A percentile compares a stretch with the other conserved stretches of the same genome.
phyloP scores from a whole-genome alignment of 1,140 invertebrate species.

The Neodiprion virginianus region DNA sequence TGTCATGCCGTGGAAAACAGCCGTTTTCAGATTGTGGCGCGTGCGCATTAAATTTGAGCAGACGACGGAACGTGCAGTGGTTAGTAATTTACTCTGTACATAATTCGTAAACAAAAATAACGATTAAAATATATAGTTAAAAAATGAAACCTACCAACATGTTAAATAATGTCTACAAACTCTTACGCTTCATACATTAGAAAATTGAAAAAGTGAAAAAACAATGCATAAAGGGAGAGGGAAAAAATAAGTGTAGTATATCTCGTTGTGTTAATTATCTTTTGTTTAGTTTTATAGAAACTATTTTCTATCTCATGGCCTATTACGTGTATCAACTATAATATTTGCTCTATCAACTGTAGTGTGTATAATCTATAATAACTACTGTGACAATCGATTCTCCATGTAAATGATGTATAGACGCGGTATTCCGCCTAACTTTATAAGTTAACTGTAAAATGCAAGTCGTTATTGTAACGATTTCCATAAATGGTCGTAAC shows the following conservation, averaged over 20 bases:
- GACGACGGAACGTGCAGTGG: no score
- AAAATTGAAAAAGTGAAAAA: not conserved
- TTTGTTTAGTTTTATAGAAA: not conserved
- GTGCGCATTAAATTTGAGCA: no score
- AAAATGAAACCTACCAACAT: not conserved
- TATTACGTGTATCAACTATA: not conserved
- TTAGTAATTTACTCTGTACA: no score
- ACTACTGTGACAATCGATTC: not conserved
- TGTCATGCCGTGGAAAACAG: no score
- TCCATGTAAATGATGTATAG: not conserved
- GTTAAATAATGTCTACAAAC: not conserved
- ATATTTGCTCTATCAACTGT: not conserved
- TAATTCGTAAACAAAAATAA: no score
- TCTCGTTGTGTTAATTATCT: not conserved
- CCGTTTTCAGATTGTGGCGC: no score
- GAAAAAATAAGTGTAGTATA: not conserved
- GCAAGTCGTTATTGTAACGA: no score
- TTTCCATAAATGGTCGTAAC: no score
- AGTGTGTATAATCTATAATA: not conserved
- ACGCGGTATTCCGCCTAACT: no score
- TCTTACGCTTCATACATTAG: not conserved
- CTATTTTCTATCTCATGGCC: not conserved
- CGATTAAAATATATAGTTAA: no score
- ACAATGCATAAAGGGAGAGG: not conserved
- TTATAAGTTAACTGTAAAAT: no score